Base-by-base conservation (phyloP, 2,888 invertebrate genomes). In the Chymomyza procnemis region DNA sequence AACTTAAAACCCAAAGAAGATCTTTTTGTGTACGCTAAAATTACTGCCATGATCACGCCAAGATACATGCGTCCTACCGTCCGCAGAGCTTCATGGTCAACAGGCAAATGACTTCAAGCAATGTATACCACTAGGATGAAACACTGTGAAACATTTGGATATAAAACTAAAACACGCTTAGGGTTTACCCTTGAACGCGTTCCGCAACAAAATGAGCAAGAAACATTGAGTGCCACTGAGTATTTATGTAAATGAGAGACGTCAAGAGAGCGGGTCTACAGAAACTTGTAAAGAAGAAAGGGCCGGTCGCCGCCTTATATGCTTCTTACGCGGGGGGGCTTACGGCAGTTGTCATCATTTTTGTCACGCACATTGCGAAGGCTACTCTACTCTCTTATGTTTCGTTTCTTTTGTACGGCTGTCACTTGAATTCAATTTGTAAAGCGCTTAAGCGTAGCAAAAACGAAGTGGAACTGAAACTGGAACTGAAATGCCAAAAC, bases 301-400 rank as follows among this genome's bases (percentile, higher is more conserved):
- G 50, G 46, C 14, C 18, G 55, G 56, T 52, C 26, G 26, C 59
- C 26, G 26, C 26, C 26, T 26, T 1, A 6, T 26, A 26, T 26
- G n/a, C n/a, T n/a, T n/a, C n/a, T n/a, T n/a, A n/a, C n/a, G n/a
- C n/a, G n/a, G n/a, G n/a, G n/a, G n/a, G 30, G 50, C 21, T 64
- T 47, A 19, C 3, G 14, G 34, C 18, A 41, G 54, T 75, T 84
- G 83, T 86, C 87, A 85, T 78, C 85, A 87, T 86, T 86, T 86
- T 84, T 84, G 80, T 86, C 82, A 87, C 87, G 82, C 83, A 85
- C 81, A 63, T 72, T 71, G 72, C 71, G 72, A 85, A 85, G 80
- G 80, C 85, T 79, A n/a, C n/a, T n/a, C n/a, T n/a, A n/a, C n/a
- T 67, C 72, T 73, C 62, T 60, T 46, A 34, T 30, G 61, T 46